phyloP scores from a whole-genome alignment of 2,888 invertebrate genomes.

The Limnephilus lunatus region DNA sequence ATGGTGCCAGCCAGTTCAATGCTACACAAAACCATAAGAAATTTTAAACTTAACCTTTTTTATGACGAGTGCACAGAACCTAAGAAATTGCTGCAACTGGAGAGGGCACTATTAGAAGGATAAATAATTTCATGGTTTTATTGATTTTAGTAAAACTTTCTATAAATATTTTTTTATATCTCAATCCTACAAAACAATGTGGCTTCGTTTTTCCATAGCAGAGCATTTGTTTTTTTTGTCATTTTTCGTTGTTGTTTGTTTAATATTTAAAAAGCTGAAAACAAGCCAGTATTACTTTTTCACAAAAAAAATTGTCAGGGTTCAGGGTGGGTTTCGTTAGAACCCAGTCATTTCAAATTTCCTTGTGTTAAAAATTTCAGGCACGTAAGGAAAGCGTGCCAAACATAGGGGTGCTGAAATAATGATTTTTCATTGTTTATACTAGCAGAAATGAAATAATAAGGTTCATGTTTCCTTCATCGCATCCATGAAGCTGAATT shows the following conservation, averaged over 20 bases:
- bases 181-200: too few relatives aligned
- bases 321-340: neutral
- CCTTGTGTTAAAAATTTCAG: neutral
- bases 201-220: neutral
- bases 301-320: neutral
- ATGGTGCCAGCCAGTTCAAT: too few relatives aligned
- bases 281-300: neutral
- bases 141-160: too few relatives aligned
- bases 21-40: too few relatives aligned
- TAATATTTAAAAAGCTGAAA: neutral
- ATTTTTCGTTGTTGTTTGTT: neutral
- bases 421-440: neutral
- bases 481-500: neutral
- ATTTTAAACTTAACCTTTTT: too few relatives aligned
- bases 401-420: neutral
- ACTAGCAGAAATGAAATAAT: neutral
- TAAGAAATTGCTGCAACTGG: too few relatives aligned
- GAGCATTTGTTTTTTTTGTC: neutral
- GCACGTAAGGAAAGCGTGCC: neutral
- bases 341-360: neutral
- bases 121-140: too few relatives aligned
- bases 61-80: too few relatives aligned
- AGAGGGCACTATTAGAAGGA: too few relatives aligned
- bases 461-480: neutral
- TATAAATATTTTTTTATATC: too few relatives aligned